Percentiles rank a stretch among this genome's conserved stretches.
phyloP scores from a whole-genome alignment of 2,113 vertebrate species.

The Rhinopomastus cyanomelas region DNA sequence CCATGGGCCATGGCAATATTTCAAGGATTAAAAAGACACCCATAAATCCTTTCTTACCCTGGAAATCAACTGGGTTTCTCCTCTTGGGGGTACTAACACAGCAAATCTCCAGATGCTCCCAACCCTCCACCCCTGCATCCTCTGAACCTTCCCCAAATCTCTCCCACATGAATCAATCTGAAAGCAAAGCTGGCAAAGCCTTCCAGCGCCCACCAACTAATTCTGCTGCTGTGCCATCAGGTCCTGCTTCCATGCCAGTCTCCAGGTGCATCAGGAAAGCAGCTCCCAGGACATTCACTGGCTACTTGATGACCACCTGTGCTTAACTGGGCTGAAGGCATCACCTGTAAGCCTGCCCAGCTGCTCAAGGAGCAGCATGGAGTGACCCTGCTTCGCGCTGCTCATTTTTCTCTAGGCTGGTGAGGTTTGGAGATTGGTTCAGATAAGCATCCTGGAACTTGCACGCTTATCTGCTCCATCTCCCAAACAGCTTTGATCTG shows the following conservation, averaged over 20 bases:
- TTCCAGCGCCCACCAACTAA: constrained; percentile 1
- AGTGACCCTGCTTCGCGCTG: not conserved
- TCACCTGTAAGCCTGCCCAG: not conserved
- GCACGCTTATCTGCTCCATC: constrained; percentile 58
- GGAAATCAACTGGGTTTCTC: constrained; percentile 17
- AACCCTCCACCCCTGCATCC: not conserved
- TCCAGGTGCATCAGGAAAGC: not conserved
- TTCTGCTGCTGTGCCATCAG: not conserved
- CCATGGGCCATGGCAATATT: not conserved
- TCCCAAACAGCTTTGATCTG: constrained; percentile 49
- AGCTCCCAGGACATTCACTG: not conserved
- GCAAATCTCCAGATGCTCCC: not conserved
- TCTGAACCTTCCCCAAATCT: constrained; percentile 51
- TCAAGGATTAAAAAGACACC: constrained; percentile 1
- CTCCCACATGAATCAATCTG: constrained; percentile 43
- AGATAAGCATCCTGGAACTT: constrained; percentile 66
- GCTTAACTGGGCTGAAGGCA: not conserved
- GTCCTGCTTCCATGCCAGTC: rapidly evolving
- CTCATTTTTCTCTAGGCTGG: constrained; percentile 53
- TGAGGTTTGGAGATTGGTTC: constrained; percentile 39
- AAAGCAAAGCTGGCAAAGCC: constrained; percentile 43
- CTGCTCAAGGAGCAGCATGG: not conserved
- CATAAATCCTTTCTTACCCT: constrained; percentile 1
- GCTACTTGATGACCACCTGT: rapidly evolving
- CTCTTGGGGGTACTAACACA: not conserved